phyloP scores from a whole-genome alignment of 2,797 vertebrate species.

The Betta splendens region DNA sequence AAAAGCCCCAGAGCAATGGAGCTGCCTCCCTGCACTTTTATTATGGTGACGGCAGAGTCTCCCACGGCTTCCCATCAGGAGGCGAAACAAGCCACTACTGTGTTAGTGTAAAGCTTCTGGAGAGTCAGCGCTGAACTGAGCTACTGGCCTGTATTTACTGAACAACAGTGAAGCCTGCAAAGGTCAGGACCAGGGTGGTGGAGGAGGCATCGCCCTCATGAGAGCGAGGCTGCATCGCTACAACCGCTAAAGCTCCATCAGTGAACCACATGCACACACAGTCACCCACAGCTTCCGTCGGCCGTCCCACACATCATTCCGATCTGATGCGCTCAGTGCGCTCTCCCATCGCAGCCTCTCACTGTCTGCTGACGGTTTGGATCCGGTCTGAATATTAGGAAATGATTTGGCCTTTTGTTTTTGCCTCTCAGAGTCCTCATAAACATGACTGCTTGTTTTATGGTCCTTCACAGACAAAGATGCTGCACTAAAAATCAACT shows the following conservation, averaged over 20 bases:
- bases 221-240: slow-evolving; percentile 46
- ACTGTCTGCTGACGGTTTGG: slow-evolving; percentile 61
- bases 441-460: slow-evolving; percentile 43
- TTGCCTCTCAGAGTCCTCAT: slow-evolving; percentile 32
- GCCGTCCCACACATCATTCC: slow-evolving; percentile 59
- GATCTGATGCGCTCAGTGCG: slow-evolving; percentile 57
- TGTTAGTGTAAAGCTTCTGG: slow-evolving; percentile 43
- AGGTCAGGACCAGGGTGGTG: no score
- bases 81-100: slow-evolving; percentile 73
- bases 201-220: no score
- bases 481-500: slow-evolving; percentile 31
- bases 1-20: slow-evolving; percentile 64
- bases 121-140: slow-evolving; percentile 42
- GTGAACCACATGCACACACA: slow-evolving; percentile 33
- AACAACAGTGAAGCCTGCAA: no score
- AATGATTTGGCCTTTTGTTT: slow-evolving; percentile 51
- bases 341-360: slow-evolving; percentile 46
- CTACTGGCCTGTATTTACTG: slow-evolving; percentile 8
- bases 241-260: slow-evolving; percentile 15
- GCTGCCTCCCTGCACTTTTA: slow-evolving; percentile 71
- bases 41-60: slow-evolving; percentile 77
- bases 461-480: slow-evolving; percentile 35
- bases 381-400: slow-evolving; percentile 42
- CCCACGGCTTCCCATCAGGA: slow-evolving; percentile 57
- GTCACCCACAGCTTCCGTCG: slow-evolving; percentile 52